Base-by-base conservation (phyloP, 2,888 invertebrate genomes). In the Taphrorychus bicolor region DNA sequence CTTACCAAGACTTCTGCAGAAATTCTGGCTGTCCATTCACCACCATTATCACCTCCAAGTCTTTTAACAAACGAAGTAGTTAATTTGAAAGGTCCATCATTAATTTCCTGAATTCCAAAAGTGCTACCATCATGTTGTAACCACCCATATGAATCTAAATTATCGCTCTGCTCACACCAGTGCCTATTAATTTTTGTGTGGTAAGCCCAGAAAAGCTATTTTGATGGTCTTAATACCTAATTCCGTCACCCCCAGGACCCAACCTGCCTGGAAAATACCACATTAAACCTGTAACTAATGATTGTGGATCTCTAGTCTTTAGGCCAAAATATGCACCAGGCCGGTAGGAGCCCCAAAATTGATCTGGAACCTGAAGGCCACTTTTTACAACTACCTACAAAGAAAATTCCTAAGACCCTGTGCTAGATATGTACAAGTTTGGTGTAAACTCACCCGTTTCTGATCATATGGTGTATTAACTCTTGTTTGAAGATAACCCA, bases 271-370 rank as follows among this genome's bases (percentile, higher is more conserved):
- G 92, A 71, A 92, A 89, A 79, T 98, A 95, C 98, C 98, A 98
- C 97, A 98, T 97, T 18, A 98, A 83, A 0, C 99, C 99, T 76
- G 95, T 91, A 0, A 97, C 91, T 0, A 97, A 87, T 0, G 98
- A 97, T 60, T 90, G 84, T 0, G 95, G 93, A 79, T 94, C 94
- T 59, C 98, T 84, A 0, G 94, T 95, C 83, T 96, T 95, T 79
- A 99, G 83, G 0, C 97, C 97, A 81, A 97, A 91, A 82, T 97
- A 97, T 1, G 90, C 87, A 0, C 94, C 92, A 0, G 97, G 90
- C 19, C 97, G 83, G 81, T 98, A 98, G 0, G 93, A 90, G 5
- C 98, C 98, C 99, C 99, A 99, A 82, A 91, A 95, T 45, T 90
- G 86, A 9, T 92, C 91, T 0, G 91, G 89, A 2, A 91, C 87